Evolutionary conservation across 2,113 vertebrate species (phyloP).

Genomic region (Dicerorhinus sumatrensis): DNA sequence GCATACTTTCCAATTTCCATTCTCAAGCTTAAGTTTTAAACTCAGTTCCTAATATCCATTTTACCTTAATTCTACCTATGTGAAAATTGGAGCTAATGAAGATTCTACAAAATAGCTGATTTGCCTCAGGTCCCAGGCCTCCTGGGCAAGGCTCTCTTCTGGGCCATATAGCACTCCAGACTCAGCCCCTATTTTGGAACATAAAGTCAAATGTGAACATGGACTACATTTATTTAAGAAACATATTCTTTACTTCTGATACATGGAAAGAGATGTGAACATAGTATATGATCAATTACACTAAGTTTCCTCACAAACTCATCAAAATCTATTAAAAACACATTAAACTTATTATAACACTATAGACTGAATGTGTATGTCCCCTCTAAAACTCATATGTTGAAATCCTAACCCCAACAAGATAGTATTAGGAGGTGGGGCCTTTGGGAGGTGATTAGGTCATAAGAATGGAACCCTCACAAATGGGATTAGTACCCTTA

Average conservation of each 20-base stretch:
- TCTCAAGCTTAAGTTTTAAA: background rate
- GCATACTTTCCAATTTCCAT: background rate
- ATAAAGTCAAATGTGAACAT: background rate
- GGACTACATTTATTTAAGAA: background rate
- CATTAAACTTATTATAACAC: background rate
- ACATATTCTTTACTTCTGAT: background rate
- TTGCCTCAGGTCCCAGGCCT: too few relatives aligned
- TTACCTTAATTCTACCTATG: background rate
- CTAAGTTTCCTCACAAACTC: background rate
- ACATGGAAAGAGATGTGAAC: background rate
- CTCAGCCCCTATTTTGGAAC: background rate
- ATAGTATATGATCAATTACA: background rate
- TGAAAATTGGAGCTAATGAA: background rate
- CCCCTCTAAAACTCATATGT: background rate
- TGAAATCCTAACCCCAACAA: background rate
- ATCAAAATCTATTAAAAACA: background rate
- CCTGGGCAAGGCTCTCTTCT: background rate
- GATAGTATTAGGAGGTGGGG: background rate
- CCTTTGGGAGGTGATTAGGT: background rate
- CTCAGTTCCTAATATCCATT: background rate
- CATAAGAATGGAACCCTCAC: background rate
- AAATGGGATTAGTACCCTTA: background rate
- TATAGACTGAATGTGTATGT: background rate
- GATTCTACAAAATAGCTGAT: background rate
- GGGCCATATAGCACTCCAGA: background rate